Conservation (phyloP, 2,113 vertebrate species). For the Picathartes gymnocephalus region DNA sequence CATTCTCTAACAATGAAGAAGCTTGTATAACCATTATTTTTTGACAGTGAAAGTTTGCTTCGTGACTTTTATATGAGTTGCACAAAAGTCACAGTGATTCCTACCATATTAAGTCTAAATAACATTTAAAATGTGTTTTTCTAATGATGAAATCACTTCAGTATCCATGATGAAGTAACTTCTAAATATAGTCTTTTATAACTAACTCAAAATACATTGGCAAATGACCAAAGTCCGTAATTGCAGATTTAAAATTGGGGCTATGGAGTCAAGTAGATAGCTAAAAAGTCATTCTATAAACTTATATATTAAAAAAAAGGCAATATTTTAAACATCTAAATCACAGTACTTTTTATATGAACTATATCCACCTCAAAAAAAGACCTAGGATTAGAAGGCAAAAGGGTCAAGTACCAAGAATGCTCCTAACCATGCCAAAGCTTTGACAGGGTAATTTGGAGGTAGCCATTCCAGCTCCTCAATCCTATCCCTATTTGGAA, state of each 20-base stretch:
- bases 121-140: not conserved
- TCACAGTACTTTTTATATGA: not conserved
- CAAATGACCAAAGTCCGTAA: not conserved
- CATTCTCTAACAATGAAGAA: not conserved
- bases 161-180: not conserved
- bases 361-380: not conserved
- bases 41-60: not conserved
- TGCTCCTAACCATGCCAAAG: not conserved
- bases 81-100: not conserved
- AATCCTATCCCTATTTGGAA: not conserved
- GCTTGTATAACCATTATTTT: not conserved
- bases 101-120: not conserved
- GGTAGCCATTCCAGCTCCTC: not conserved
- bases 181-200: not conserved
- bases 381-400: not conserved
- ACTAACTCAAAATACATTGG: not conserved
- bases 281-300: not conserved
- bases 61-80: not conserved
- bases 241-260: not conserved
- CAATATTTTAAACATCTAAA: not conserved
- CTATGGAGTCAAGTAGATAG: not conserved
- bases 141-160: slow-evolving; percentile 4
- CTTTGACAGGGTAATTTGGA: not conserved
- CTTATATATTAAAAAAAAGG: not conserved
- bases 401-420: not conserved